These are phyloP conservation scores for Arizona elegans DNA, from an alignment of 2,113 vertebrate genomes.

Conservation along the genomic window DNA sequence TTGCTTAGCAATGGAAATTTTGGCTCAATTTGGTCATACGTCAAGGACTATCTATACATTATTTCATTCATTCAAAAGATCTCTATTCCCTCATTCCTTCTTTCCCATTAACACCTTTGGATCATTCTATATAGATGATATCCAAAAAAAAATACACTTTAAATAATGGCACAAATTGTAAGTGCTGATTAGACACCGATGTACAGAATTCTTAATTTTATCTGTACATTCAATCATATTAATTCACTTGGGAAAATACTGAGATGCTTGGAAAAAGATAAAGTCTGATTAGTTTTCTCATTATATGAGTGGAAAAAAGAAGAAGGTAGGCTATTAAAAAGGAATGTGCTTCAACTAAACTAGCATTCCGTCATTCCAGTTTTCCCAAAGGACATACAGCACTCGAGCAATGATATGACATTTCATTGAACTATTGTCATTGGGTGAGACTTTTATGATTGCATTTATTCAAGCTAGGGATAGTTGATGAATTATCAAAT, in stretches of 20 bases:
- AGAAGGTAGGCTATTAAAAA: not conserved
- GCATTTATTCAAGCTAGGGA: not conserved
- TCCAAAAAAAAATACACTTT: slow-evolving; percentile 19
- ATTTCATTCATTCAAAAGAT: not conserved
- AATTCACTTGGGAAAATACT: not conserved
- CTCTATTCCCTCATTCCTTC: slow-evolving; percentile 10
- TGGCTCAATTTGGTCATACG: not conserved
- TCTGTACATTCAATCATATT: slow-evolving; percentile 13
- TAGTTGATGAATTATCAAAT: not conserved
- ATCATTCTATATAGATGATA: slow-evolving; percentile 37
- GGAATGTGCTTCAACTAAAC: not conserved
- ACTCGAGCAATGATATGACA: not conserved
- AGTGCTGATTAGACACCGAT: slow-evolving; percentile 48
- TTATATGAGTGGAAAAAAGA: not conserved
- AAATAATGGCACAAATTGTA: slow-evolving; percentile 36
- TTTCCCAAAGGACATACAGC: not conserved
- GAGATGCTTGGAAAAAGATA: slow-evolving; percentile 20
- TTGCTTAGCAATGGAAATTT: too few species aligned
- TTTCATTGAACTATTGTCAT: not conserved
- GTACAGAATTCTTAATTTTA: slow-evolving; percentile 39
- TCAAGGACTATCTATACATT: not conserved
- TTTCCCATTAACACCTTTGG: not conserved
- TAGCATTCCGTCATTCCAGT: not conserved
- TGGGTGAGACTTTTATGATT: not conserved
- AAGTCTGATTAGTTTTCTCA: slow-evolving; percentile 35